Conservation (phyloP, 2,113 vertebrate species). For the Glaucomys volans region DNA sequence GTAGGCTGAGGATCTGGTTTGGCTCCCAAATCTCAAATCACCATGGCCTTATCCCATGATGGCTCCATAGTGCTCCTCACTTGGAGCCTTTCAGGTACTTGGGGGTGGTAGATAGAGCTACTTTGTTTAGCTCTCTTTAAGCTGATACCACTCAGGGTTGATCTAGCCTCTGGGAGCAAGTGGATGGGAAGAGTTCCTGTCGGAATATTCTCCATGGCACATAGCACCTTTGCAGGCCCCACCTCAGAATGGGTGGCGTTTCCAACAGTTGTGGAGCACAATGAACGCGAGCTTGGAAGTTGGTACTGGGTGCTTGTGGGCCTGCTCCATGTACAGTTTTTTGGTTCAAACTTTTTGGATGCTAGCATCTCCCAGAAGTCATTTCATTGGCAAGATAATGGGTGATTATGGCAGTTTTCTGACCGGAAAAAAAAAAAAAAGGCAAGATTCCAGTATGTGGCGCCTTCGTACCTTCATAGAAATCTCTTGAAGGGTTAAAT, state of each 20-base stretch:
- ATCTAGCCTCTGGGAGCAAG: not conserved
- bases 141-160: not conserved
- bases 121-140: not conserved
- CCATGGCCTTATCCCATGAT: not conserved
- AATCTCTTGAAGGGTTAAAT: not conserved
- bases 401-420: not conserved
- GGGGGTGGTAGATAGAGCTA: not conserved
- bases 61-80: not conserved
- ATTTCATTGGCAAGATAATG: slow-evolving; percentile 3
- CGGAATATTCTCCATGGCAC: not conserved
- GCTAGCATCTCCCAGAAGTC: not conserved
- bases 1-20: not conserved
- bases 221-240: not conserved
- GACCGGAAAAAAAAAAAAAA: not conserved
- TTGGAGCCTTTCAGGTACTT: not conserved
- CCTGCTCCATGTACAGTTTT: not conserved
- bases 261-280: not conserved
- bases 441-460: not conserved
- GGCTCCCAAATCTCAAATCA: not conserved
- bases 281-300: not conserved
- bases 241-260: not conserved
- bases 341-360: not conserved
- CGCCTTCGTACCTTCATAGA: not conserved
- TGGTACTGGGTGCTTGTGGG: not conserved
- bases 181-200: not conserved